Evolutionary conservation across 2,113 vertebrate species (phyloP), one percentile per base, ranked within the genome.

Genomic region (Lipotes vexillifer): DNA sequence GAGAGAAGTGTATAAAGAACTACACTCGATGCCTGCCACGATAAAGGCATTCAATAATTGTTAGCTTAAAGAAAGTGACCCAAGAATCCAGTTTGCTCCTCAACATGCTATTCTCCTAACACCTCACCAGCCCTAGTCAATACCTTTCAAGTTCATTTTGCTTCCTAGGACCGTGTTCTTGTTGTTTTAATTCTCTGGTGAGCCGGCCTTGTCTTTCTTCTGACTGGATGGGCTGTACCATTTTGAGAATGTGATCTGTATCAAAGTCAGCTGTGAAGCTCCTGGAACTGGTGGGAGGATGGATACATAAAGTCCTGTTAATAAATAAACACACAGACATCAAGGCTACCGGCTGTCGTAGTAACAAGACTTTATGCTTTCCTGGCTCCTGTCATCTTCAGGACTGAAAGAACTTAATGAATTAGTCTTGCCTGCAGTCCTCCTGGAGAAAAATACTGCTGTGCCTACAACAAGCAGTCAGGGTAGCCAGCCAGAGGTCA

Each of bases 301-400:
- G 65, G 94, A 90, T 83, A 27, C 68, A 80, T 63, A 72, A 69
- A 91, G 93, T 75, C 86, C 92, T 59, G 86, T 89, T 97, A 94
- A 98, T 97, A 98, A 97, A 98, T 97, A 97, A 97, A 95, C 93
- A 81, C 82, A 55, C 92, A 98, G 97, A 98, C 98, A 97, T 97
- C 97, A 98, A 97, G 98, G 97, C 97, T 93, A 83, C 96, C 33
- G 33, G 97, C 97, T 97, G 97, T 95, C 89, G 8, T 89, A 55
- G 96, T 96, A 98, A 98, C 96, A 44, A 97, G 98, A 87, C 97
- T 97, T 97, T 92, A 98, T 98, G 98, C 83, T 95, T 96, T 98
- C 97, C 97, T 97, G 97, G 94, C 83, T 97, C 93, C 91, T 97
- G 97, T 97, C 97, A 97, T 97, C 91, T 92, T 92, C 7, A 2